These are phyloP conservation scores for Dromiciops gliroides DNA, from an alignment of 2,113 vertebrate genomes.

Conservation along the genomic window DNA sequence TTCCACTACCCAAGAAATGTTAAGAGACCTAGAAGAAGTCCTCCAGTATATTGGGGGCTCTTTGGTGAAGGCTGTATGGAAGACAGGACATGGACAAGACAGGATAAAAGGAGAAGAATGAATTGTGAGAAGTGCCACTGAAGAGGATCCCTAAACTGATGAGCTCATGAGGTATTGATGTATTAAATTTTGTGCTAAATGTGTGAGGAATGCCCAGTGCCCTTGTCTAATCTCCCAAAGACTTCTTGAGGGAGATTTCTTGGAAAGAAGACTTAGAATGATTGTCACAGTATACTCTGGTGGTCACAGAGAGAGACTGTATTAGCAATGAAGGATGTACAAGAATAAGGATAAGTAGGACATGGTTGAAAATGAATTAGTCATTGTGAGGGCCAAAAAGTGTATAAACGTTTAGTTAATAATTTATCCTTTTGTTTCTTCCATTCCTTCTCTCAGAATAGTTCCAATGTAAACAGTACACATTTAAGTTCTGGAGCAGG, in stretches of 20 bases:
- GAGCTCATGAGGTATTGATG: too few relatives aligned
- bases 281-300: background rate
- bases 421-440: background rate
- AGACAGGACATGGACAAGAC: too few relatives aligned
- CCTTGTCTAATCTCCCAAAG: too few relatives aligned
- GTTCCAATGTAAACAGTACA: background rate
- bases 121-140: too few relatives aligned
- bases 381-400: background rate
- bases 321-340: background rate
- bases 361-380: background rate
- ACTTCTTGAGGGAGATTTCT: background rate
- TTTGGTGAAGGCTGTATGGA: too few relatives aligned
- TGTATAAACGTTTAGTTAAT: background rate
- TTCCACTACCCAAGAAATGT: too few relatives aligned
- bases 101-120: too few relatives aligned
- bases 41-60: too few relatives aligned
- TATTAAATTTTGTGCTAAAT: background rate
- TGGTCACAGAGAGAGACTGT: background rate
- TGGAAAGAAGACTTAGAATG: background rate
- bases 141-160: too few relatives aligned
- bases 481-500: background rate
- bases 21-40: too few relatives aligned
- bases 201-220: background rate
- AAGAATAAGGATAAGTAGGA: background rate
- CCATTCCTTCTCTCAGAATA: background rate